A percentile compares a stretch with the other conserved stretches of the same genome.
These are phyloP conservation scores for Aspidoscelis tigris DNA, from an alignment of 2,113 vertebrate genomes.

Conservation along the genomic window DNA sequence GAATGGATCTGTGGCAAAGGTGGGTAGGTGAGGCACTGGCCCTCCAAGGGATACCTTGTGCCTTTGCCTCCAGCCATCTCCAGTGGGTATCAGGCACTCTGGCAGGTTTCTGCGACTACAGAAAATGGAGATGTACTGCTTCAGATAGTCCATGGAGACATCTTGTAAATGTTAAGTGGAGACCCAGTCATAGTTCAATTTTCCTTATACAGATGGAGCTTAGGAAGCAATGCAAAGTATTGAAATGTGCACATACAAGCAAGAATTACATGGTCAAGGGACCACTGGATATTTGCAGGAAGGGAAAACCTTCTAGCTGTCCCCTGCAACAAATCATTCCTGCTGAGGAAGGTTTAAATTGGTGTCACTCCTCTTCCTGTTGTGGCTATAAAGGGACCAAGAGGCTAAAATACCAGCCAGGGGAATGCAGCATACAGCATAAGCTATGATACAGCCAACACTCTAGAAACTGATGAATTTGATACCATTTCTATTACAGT, in stretches of 20 bases:
- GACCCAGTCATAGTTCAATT: too few species aligned
- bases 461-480: constrained; percentile 9
- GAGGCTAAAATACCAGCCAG: constrained; percentile 17
- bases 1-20: too few species aligned
- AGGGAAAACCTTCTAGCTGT: constrained; percentile 22
- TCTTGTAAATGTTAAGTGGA: too few species aligned
- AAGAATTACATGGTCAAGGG: constrained; percentile 26
- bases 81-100: too few species aligned
- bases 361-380: constrained; percentile 20
- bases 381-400: constrained; percentile 31
- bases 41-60: too few species aligned
- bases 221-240: constrained; percentile 39
- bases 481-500: constrained; percentile 26
- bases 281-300: constrained; percentile 43
- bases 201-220: background rate
- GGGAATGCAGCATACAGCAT: constrained; percentile 12
- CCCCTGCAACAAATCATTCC: background rate
- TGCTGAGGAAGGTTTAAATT: constrained; percentile 28
- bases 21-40: too few species aligned
- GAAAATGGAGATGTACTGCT: too few species aligned
- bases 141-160: too few species aligned
- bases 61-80: too few species aligned
- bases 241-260: constrained; percentile 20
- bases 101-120: too few species aligned
- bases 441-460: background rate